Evolutionary conservation across 2,797 vertebrate genomes (phyloP).

Genomic region (Sebastes kiyomatsui): DNA sequence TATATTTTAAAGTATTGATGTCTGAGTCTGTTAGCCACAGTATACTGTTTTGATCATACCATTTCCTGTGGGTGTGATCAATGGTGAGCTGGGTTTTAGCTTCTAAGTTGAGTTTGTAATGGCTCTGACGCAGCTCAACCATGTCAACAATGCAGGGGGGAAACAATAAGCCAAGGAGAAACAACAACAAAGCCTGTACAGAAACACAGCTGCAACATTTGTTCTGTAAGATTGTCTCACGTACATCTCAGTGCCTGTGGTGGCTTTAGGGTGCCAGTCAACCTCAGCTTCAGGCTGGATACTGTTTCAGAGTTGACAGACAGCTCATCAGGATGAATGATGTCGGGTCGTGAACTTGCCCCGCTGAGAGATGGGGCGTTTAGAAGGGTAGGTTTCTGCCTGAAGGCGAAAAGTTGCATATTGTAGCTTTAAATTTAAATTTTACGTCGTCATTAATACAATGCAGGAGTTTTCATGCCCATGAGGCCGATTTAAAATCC

Average conservation of each 20-base stretch:
- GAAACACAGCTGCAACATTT: neutral
- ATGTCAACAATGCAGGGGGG: neutral
- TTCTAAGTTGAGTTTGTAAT: neutral
- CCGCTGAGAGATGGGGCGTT: neutral
- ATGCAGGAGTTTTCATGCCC: neutral
- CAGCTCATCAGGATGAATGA: constrained; percentile 45
- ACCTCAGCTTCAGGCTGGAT: constrained; percentile 11
- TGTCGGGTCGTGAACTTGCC: constrained; percentile 16
- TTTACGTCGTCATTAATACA: constrained; percentile 6
- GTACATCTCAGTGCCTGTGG: neutral
- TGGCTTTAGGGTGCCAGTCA: constrained; percentile 12
- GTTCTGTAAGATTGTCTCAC: neutral
- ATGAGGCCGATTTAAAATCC: neutral
- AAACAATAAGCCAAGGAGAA: neutral
- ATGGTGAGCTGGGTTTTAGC: neutral
- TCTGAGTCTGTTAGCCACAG: neutral
- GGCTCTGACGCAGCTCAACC: neutral
- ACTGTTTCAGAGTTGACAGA: constrained; percentile 22
- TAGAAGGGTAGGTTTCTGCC: constrained; percentile 11
- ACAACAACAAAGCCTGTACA: neutral
- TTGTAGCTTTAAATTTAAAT: constrained; percentile 14
- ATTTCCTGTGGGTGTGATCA: neutral
- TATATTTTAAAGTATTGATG: neutral
- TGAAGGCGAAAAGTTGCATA: constrained; percentile 11
- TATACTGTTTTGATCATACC: neutral